Conservation (phyloP, 2,797 vertebrate genomes). For the Orientallactaga sibirica region DNA sequence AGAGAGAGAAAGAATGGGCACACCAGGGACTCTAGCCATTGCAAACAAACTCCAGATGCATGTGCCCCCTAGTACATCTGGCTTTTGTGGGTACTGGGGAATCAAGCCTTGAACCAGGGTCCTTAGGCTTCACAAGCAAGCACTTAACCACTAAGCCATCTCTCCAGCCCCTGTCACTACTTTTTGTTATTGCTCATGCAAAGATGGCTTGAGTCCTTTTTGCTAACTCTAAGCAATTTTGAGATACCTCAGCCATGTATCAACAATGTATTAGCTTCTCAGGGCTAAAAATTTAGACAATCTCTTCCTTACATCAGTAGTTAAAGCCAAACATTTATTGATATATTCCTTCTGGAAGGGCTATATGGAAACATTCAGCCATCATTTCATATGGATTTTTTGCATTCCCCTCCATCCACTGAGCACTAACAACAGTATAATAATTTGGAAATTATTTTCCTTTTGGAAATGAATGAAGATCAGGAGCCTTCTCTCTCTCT, state of each 20-base stretch:
- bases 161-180: too few species aligned
- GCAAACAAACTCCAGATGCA: too few species aligned
- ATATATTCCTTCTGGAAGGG: constrained; percentile 5
- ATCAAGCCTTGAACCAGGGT: too few species aligned
- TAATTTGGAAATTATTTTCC: constrained; percentile 39
- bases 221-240: constrained; percentile 65
- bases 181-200: constrained; percentile 31
- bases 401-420: background rate
- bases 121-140: too few species aligned
- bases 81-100: too few species aligned
- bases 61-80: too few species aligned
- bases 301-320: constrained; percentile 1
- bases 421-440: background rate
- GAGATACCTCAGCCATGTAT: background rate
- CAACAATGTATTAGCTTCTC: constrained; percentile 27
- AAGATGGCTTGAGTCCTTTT: constrained; percentile 25
- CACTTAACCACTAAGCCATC: too few species aligned
- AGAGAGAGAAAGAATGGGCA: too few species aligned
- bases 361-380: constrained; percentile 13
- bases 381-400: constrained; percentile 31
- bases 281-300: constrained; percentile 44
- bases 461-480: constrained; percentile 13
- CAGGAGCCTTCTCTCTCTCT: background rate
- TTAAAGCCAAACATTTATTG: constrained; percentile 17
- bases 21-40: too few species aligned